Evolutionary conservation across 1,140 invertebrate species (phyloP), one percentile per base, ranked within the genome.

Genomic region (Apolygus lucorum): DNA sequence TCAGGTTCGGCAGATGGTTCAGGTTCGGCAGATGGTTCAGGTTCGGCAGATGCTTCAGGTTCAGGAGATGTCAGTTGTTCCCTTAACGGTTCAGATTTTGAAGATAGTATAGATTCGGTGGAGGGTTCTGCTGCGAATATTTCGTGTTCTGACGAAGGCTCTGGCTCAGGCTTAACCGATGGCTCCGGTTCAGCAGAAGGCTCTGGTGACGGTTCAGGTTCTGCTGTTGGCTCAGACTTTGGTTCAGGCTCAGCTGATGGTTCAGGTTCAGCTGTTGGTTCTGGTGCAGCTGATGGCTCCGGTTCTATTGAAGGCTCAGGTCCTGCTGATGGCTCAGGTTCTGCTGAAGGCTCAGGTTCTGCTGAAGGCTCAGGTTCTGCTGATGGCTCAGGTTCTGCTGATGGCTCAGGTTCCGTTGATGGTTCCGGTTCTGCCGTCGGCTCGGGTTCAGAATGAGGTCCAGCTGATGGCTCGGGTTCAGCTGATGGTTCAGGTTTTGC

Each of bases 1-100:
- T 78, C 73, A 1, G 76, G 72, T 74, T 77, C 75, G 4, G 74
- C 54, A 68, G 74, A 72, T 26, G 76, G 71, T 74, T 78, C 73
- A 11, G 77, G 71, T 72, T 75, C 75, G 17, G 79, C 28, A 25
- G 65, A 64, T 49, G 52, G 72, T 70, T 69, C 68, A 62, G 24
- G 72, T 71, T 77, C 75, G 24, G 75, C 72, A 68, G 75, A 74
- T 4, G 72, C 59, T 74, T 74, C 74, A 4, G 77, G 68, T 76
- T 76, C 73, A 2, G 76, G 71, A 68, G 74, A 74, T 25, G 71
- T 52, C 73, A 75, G 75, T 25, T 77, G 28, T 54, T 74, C 74
- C 1, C 76, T 68, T 73, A 77, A 72, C 25, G 78, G 71, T 73
- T 75, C 72, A 59, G 78, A 72, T 71, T 77, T 75, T 24, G 75